Evolutionary conservation across 92 coral and sea anemone genomes (phyloP).

Genomic region (Siderastrea siderea): DNA sequence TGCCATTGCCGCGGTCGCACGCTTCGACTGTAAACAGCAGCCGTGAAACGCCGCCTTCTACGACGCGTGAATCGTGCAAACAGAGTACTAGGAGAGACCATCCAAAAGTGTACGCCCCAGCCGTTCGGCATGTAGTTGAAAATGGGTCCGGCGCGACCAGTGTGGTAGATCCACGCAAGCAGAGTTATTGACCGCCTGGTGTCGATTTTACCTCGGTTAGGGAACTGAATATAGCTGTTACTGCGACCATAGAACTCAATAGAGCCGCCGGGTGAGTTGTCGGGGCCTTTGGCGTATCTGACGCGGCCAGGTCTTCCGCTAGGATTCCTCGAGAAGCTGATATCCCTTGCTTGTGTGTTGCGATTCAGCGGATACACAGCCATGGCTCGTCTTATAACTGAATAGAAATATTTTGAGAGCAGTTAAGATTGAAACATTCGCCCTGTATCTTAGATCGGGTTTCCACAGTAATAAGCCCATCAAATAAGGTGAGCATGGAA

Average conservation of each 20-base stretch:
- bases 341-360: slow-evolving; percentile 53
- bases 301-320: slow-evolving; percentile 44
- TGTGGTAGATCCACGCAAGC: slow-evolving; percentile 79
- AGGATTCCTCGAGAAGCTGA: slow-evolving; percentile 70
- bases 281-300: slow-evolving; percentile 70
- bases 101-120: slow-evolving; percentile 86
- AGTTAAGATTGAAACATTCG: too few species aligned
- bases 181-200: slow-evolving; percentile 81
- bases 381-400: slow-evolving; percentile 57
- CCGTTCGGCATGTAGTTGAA: slow-evolving; percentile 76
- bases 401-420: neutral
- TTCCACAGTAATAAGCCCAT: too few species aligned
- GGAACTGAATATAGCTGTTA: slow-evolving; percentile 77
- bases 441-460: too few species aligned
- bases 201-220: slow-evolving; percentile 74
- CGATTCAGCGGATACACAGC: slow-evolving; percentile 78
- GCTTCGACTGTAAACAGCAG: slow-evolving; percentile 24
- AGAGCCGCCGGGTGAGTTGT: slow-evolving; percentile 63
- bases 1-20: slow-evolving; percentile 58
- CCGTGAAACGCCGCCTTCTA: slow-evolving; percentile 42
- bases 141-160: slow-evolving; percentile 83
- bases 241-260: slow-evolving; percentile 68
- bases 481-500: too few species aligned
- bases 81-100: slow-evolving; percentile 50
- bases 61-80: slow-evolving; percentile 75